Evolutionary conservation across 2,113 vertebrate species (phyloP).

Genomic region (Apodemus speciosus): DNA sequence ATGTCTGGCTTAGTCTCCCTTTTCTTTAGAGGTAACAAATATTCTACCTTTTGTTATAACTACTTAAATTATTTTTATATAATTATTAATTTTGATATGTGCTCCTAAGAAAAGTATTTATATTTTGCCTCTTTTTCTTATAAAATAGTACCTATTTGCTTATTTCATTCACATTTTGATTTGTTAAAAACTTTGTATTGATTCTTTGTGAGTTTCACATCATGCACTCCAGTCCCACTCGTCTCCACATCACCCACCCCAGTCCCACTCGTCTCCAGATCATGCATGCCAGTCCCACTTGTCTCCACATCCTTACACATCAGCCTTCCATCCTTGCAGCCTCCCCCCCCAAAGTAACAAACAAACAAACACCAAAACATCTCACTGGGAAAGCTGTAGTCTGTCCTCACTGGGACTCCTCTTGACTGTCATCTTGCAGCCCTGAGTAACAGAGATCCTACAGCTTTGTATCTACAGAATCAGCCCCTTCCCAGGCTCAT

Average conservation of each 20-base stretch:
- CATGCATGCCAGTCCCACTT: not conserved
- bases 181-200: not conserved
- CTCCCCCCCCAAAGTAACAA: not conserved
- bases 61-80: constrained; percentile 12
- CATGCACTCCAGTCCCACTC: not conserved
- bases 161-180: not conserved
- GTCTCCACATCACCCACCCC: not conserved
- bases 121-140: constrained; percentile 11
- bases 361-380: not conserved
- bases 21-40: constrained; percentile 36
- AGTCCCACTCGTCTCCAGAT: not conserved
- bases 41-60: constrained; percentile 22
- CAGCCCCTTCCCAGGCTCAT: not conserved
- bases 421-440: not conserved
- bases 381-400: not conserved
- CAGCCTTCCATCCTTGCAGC: not conserved
- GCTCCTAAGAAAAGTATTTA: not conserved
- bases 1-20: not conserved
- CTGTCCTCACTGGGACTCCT: not conserved
- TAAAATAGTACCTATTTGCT: not conserved
- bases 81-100: constrained; percentile 18
- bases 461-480: not conserved
- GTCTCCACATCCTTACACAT: not conserved
- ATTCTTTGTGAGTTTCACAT: not conserved
- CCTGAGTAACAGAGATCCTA: not conserved